phyloP scores from a whole-genome alignment of 2,113 vertebrate species.

The Urocitellus parryii region DNA sequence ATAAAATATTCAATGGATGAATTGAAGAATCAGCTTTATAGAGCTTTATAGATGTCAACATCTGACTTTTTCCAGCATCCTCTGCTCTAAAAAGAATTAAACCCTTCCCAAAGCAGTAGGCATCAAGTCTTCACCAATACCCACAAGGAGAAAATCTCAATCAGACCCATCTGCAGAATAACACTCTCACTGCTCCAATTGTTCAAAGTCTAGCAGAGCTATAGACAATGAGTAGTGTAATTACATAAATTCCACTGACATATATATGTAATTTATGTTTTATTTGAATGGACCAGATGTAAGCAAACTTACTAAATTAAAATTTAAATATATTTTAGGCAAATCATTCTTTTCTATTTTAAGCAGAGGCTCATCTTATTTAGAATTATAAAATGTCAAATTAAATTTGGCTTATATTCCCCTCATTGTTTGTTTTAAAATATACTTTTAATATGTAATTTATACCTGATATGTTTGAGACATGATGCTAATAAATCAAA shows the following conservation, averaged over 20 bases:
- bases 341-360: conserved; percentile 54
- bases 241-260: not conserved
- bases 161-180: not conserved
- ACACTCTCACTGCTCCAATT: not conserved
- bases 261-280: conserved; percentile 18
- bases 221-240: not conserved
- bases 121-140: not conserved
- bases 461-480: not conserved
- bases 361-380: not conserved
- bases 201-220: not conserved
- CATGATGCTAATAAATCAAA: not conserved
- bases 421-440: not conserved
- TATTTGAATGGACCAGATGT: not conserved
- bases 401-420: conserved; percentile 14
- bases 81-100: not conserved
- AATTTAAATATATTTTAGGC: conserved; percentile 17
- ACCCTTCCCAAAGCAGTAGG: not conserved
- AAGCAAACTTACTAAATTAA: conserved; percentile 47
- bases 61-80: not conserved
- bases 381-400: conserved; percentile 48
- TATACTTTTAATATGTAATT: not conserved
- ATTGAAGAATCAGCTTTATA: not conserved
- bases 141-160: not conserved
- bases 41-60: not conserved
- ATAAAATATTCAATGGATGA: not conserved